Evolutionary conservation across 2,797 vertebrate species (phyloP), one percentile per base, ranked within the genome.

Genomic region (Merluccius polli): DNA sequence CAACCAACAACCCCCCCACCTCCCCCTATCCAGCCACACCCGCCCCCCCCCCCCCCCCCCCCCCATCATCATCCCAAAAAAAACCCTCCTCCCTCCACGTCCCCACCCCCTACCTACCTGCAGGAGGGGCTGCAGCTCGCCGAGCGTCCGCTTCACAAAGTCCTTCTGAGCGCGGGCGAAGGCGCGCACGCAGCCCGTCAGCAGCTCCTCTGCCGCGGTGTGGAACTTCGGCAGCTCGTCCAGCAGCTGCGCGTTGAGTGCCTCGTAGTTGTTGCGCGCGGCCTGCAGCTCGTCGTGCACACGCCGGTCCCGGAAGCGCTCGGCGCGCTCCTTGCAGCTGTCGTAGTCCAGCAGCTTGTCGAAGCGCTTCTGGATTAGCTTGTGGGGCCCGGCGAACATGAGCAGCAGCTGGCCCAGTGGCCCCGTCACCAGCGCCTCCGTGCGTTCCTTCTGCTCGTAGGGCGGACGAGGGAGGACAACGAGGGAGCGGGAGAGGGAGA

Each of bases 261-360:
- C 98, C 83, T 99, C 98, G 0, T 99, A 99, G 93, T 98, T 98
- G 92, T 98, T 99, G 15, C 96, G 95, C 0, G 98, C 95, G 0
- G 91, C 94, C 92, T 98, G 97, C 74, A 99, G 93, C 80, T 99
- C 98, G 1, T 98, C 98, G 86, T 97, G 92, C 0, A 95, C 94
- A 2, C 95, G 95, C 29, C 96, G 96, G 89, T 99, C 98, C 87
- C 97, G 97, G n/a, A 98, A 88, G 59, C 95, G 95, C 76, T 99
- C 98, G 0, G 97, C 97, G 0, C 96, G 93, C 87, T 99, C 98
- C 0, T 96, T 96, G 91, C 97, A 98, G 88, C 96, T 98, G 90
- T 97, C 95, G 78, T 98, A 99, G 90, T 99, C 98, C 0, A 99
- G 93, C 69, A 99, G 95, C 84, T 99, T 99, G 91, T 99, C 98